Percentiles rank a stretch among this genome's conserved stretches.
Evolutionary conservation across 2,797 vertebrate genomes (phyloP).

Genomic region (Podarcis siculus): DNA sequence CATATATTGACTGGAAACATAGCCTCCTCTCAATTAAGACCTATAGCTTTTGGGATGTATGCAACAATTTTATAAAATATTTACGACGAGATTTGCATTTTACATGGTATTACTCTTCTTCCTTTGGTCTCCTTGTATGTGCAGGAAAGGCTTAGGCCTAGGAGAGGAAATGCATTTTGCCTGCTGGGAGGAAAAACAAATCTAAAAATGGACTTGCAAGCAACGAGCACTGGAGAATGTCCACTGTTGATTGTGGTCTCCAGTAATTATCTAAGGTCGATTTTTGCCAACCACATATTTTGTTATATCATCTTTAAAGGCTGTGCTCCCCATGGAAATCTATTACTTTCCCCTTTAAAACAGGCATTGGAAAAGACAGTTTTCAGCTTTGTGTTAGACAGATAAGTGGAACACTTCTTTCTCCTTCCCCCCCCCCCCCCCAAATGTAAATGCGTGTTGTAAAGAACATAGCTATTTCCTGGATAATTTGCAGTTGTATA

Average conservation of each 20-base stretch:
- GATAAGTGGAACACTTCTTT: conserved; percentile 74
- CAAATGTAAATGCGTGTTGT: conserved; percentile 78
- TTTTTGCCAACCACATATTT: conserved; percentile 62
- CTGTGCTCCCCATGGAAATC: conserved; percentile 49
- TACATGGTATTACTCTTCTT: conserved; percentile 73
- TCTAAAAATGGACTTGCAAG: conserved; percentile 61
- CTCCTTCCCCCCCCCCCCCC: not conserved
- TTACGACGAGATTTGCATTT: conserved; percentile 86
- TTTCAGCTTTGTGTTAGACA: conserved; percentile 73
- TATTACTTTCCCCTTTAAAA: conserved; percentile 74
- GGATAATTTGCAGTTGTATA: conserved; percentile 87
- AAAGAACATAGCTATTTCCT: conserved; percentile 84
- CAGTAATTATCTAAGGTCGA: conserved; percentile 67
- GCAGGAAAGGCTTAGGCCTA: conserved; percentile 72
- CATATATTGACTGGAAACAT: conserved; percentile 88
- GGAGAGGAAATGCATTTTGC: conserved; percentile 67
- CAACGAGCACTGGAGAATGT: conserved; percentile 47
- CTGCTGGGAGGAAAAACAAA: conserved; percentile 50
- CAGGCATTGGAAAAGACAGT: conserved; percentile 65
- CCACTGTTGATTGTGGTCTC: conserved; percentile 56
- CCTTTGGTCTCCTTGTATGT: conserved; percentile 70
- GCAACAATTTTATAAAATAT: conserved; percentile 88
- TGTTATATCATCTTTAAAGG: conserved; percentile 53
- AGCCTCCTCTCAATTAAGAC: conserved; percentile 87
- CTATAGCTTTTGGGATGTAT: conserved; percentile 86